Base-by-base conservation (phyloP, 2,888 invertebrate species). In the Heliconius hortense region DNA sequence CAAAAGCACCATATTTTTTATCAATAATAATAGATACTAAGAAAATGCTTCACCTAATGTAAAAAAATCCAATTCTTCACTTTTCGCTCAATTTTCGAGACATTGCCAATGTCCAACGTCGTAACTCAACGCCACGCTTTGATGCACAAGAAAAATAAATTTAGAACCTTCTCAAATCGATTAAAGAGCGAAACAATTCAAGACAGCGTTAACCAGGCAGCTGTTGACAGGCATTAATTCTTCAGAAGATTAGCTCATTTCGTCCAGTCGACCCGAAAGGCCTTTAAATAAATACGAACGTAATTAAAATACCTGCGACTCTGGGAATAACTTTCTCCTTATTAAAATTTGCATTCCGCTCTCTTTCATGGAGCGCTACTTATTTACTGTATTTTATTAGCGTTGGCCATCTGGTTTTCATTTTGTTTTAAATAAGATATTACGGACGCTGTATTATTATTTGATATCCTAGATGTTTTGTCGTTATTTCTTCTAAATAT, bases 301-400 rank as follows among this genome's bases (percentile, higher is more conserved):
- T 80, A 80, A 80, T 80, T 80, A 80, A 79, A 80, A 80, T 80
- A 80, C 80, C 80, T 80, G 79, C 53, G 72, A 78, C 77, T 77
- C 79, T 73, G 75, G 66, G 78, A 79, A 80, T 80, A 80, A 80
- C 80, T 79, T 77, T 74, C 79, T 72, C 77, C 75, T 80, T 80
- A 80, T 80, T 80, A 80, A 80, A 79, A 80, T 80, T 80, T 78
- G 75, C 78, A 76, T 74, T 78, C 78, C 77, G 69, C 72, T 66
- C 77, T 75, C 72, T 75, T 76, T 72, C 74, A 78, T 56, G 75
- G 73, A 72, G 73, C 77, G 78, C 72, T 77, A 66, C 73, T 74
- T 78, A 78, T 78, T 77, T 74, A 64, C 75, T 64, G 75, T 78
- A 76, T 78, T 78, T 77, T 77, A 75, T 78, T 71, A 78, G 26